phyloP scores from a whole-genome alignment of 2,113 vertebrate genomes.

The Neolamprologus hecqui region DNA sequence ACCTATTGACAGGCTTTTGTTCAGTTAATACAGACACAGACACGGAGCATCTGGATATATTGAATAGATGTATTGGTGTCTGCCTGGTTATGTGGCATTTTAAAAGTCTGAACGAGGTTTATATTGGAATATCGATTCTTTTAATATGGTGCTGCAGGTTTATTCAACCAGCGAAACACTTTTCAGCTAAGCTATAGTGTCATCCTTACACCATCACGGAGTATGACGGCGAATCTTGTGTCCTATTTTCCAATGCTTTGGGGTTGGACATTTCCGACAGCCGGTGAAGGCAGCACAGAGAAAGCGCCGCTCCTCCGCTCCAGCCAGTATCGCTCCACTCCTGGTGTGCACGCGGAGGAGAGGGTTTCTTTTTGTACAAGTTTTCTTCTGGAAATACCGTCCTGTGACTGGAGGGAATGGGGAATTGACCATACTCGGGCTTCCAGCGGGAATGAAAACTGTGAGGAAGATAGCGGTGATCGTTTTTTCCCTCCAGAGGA shows the following conservation, averaged over 20 bases:
- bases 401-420: background rate
- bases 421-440: background rate
- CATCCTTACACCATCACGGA: background rate
- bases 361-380: background rate
- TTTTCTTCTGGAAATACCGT: background rate
- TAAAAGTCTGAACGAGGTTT: background rate
- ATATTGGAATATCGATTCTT: background rate
- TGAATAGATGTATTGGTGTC: accelerated
- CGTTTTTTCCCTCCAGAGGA: background rate
- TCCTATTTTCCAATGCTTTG: background rate
- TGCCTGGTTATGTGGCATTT: background rate
- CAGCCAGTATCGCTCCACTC: background rate
- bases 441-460: background rate
- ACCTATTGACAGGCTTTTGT: background rate
- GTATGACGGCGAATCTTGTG: background rate
- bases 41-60: background rate
- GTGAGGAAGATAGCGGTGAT: background rate
- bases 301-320: background rate
- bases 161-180: background rate
- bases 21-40: background rate
- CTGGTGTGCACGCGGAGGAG: background rate
- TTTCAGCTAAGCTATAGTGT: background rate
- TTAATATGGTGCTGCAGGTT: background rate
- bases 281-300: conserved; percentile 17
- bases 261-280: background rate